Percentiles rank a stretch among this genome's conserved stretches.
Conservation (phyloP, 2,797 vertebrate genomes). For the Oreortyx pictus region DNA sequence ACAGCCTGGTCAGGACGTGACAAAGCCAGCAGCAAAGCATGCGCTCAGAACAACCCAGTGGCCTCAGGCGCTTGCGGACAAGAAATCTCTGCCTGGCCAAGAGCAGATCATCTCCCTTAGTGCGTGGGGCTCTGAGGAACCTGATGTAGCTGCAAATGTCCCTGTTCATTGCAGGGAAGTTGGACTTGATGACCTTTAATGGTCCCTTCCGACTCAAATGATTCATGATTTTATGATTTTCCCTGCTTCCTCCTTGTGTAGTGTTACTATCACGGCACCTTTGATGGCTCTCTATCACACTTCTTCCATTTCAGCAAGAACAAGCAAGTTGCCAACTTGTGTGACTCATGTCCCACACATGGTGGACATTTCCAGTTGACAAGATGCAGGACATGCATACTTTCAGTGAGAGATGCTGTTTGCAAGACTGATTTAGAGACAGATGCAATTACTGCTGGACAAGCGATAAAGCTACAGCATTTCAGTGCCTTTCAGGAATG, state of each 20-base stretch:
- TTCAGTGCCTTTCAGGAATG: constrained; percentile 8
- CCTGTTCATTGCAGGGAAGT: no score
- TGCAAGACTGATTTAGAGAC: background rate
- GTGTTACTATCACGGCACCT: background rate
- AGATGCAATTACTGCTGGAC: background rate
- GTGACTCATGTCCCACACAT: rapidly evolving
- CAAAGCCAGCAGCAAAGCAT: background rate
- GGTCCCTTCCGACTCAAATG: no score
- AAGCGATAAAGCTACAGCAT: background rate
- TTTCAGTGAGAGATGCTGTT: background rate
- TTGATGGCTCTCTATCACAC: rapidly evolving
- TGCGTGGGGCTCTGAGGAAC: background rate
- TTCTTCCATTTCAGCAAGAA: background rate
- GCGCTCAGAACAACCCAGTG: background rate
- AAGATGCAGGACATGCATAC: rapidly evolving
- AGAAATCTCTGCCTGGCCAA: background rate
- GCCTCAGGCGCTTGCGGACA: background rate
- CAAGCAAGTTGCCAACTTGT: background rate
- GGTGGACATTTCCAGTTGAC: rapidly evolving
- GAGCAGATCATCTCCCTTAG: background rate
- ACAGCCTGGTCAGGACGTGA: constrained; percentile 28
- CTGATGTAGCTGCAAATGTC: no score
- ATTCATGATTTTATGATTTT: no score
- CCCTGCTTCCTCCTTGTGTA: background rate
- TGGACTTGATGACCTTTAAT: no score